A percentile compares a stretch with the other conserved stretches of the same genome.
phyloP scores from a whole-genome alignment of 2,888 invertebrate genomes.

The Lasioglossum morio region DNA sequence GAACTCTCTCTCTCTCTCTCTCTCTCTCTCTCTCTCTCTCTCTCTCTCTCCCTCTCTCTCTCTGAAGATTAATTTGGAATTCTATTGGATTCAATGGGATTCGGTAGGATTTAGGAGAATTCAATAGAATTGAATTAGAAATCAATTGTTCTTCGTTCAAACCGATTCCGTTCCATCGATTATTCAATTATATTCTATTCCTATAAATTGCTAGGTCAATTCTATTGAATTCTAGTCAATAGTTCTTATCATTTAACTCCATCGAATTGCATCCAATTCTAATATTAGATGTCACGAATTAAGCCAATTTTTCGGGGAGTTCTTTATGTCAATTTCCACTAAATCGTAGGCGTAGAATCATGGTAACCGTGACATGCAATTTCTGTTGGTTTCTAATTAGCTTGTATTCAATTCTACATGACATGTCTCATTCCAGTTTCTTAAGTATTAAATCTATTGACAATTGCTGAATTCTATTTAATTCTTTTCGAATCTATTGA shows the following conservation, averaged over 20 bases:
- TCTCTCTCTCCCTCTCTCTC: background rate
- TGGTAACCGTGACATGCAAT: too few relatives aligned
- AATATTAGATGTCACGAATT: too few relatives aligned
- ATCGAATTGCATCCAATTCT: background rate
- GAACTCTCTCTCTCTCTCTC: background rate
- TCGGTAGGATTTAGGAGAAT: background rate
- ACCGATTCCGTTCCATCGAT: background rate
- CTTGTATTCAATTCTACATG: too few relatives aligned
- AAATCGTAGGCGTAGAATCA: too few relatives aligned
- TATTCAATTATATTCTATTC: background rate
- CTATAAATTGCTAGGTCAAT: background rate
- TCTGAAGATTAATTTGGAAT: background rate
- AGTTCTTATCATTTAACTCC: too few relatives aligned
- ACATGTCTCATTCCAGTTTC: too few relatives aligned
- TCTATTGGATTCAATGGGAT: background rate
- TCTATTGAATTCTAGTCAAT: too few relatives aligned
- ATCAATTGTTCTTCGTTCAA: background rate
- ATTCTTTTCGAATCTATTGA: background rate
- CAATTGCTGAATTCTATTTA: too few relatives aligned
- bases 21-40: background rate
- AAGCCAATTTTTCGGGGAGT: too few relatives aligned
- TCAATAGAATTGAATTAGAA: background rate
- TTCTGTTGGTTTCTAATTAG: background rate
- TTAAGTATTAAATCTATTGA: too few relatives aligned
- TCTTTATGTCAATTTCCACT: too few relatives aligned